Base-by-base conservation (phyloP, 2,888 invertebrate genomes). In the Pelosia muscerda region DNA sequence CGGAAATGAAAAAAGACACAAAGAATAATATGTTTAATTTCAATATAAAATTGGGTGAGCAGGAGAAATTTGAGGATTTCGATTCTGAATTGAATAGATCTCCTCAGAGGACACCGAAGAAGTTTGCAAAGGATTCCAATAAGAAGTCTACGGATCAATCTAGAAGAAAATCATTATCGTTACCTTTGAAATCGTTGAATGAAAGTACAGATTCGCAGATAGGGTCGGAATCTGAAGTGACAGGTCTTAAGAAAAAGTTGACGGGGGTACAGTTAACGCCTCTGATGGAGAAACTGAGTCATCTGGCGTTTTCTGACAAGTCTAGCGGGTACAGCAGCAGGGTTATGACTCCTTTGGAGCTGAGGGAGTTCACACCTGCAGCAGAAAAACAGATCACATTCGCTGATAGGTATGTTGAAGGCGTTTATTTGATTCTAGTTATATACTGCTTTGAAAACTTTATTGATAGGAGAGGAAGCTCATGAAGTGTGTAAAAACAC, bases 281-380 rank as follows among this genome's bases (percentile, higher is more conserved):
- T 0, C 86, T 98, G 0, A 97, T 98, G 97, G 97, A 97, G 38
- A 98, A 97, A 85, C 86, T 98, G 56, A 97, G 97, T 76, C 95
- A 97, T 62, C 86, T 97, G 69, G 97, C 97, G 1, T 95, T 96
- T 76, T 96, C 95, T 67, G 97, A 97, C 76, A 95, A 95, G 76
- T 96, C 96, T 0, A 96, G 96, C 71, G 96, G 96, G 0, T 96
- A 96, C 84, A 96, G 96, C 78, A 97, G 96, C 81, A 94, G 96
- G 77, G 96, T 97, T 56, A 96, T 96, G 77, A 97, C 97, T 0
- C 97, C 97, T 0, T 88, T 90, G 72, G 95, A 90, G 69, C 78
- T 92, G 74, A 91, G 92, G 74, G 95, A 95, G 73, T 91, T 94
- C 19, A 71, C 95, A 42, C 94, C 95, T 0, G 90, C 89, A 0